These are phyloP conservation scores for Stercorarius parasiticus DNA, from an alignment of 2,113 vertebrate species.

Conservation along the genomic window DNA sequence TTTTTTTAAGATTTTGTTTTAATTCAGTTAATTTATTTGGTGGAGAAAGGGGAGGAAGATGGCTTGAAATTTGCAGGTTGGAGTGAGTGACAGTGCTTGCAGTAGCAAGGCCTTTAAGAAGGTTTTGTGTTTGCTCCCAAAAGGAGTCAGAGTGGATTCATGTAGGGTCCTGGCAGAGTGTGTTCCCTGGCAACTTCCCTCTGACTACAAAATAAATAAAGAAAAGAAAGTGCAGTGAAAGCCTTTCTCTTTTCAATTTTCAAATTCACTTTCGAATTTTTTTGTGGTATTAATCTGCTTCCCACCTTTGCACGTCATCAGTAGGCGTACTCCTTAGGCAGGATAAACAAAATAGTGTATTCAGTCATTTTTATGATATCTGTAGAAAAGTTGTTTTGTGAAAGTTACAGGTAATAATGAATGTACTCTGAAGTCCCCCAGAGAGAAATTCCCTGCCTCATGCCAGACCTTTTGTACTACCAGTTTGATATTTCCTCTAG, in stretches of 20 bases:
- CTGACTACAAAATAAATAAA: constrained; percentile 20
- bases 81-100: not conserved
- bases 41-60: not conserved
- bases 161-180: not conserved
- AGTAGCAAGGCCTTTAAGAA: not conserved
- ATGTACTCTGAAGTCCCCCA: not conserved
- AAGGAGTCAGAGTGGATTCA: constrained; percentile 4
- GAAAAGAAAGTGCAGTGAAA: not conserved
- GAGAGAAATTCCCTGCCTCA: not conserved
- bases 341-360: not conserved
- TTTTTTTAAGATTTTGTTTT: not conserved
- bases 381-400: not conserved
- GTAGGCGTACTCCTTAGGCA: not conserved
- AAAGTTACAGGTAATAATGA: constrained; percentile 25
- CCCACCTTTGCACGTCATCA: not conserved
- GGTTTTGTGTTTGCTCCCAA: not conserved
- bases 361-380: not conserved
- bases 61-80: not conserved
- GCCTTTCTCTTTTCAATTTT: not conserved
- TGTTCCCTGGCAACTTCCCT: constrained; percentile 42
- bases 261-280: not conserved
- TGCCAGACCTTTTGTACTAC: constrained; percentile 6
- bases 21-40: not conserved
- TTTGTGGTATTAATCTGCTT: not conserved
- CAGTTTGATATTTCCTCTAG: not conserved